These are phyloP conservation scores for Parazoanthus atlanticus DNA, from an alignment of 92 coral and sea anemone genomes.

Conservation along the genomic window DNA sequence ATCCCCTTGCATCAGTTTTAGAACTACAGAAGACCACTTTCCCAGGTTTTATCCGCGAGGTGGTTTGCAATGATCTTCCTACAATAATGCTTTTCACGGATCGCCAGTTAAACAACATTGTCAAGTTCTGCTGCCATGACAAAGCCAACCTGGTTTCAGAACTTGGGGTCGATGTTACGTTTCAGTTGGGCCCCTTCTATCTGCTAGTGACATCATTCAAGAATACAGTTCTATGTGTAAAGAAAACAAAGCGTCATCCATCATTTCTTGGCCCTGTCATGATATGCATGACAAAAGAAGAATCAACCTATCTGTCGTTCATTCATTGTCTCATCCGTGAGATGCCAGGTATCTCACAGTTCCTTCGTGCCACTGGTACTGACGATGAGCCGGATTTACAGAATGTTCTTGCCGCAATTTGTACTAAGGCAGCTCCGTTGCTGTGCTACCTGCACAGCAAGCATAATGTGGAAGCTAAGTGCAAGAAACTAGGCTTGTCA, in stretches of 20 bases:
- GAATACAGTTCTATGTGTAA: constrained; percentile 49
- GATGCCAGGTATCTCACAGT: constrained; percentile 50
- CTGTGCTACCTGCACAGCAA: constrained; percentile 58
- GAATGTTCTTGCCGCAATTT: constrained; percentile 56
- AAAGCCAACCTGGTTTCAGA: too few species aligned
- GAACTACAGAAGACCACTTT: constrained; percentile 67
- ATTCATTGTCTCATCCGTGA: constrained; percentile 50
- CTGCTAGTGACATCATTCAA: constrained; percentile 69
- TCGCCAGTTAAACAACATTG: constrained; percentile 61
- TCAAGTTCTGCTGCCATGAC: constrained; percentile 70
- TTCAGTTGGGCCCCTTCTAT: too few species aligned
- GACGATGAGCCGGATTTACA: constrained; percentile 43
- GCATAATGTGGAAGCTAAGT: too few species aligned
- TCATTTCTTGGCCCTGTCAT: constrained; percentile 56
- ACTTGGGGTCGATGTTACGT: too few species aligned
- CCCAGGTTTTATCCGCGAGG: constrained; percentile 61
- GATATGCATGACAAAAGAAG: constrained; percentile 65
- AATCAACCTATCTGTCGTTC: constrained; percentile 53
- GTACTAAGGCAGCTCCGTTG: constrained; percentile 42
- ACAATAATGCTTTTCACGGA: constrained; percentile 70
- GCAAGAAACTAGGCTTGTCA: constrained; percentile 42
- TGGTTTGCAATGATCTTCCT: constrained; percentile 71
- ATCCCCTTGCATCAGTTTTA: constrained; percentile 63
- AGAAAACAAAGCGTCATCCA: constrained; percentile 40
- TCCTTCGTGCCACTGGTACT: constrained; percentile 45